Evolutionary conservation across 1,140 invertebrate genomes (phyloP).

Genomic region (Achatina immaculata): DNA sequence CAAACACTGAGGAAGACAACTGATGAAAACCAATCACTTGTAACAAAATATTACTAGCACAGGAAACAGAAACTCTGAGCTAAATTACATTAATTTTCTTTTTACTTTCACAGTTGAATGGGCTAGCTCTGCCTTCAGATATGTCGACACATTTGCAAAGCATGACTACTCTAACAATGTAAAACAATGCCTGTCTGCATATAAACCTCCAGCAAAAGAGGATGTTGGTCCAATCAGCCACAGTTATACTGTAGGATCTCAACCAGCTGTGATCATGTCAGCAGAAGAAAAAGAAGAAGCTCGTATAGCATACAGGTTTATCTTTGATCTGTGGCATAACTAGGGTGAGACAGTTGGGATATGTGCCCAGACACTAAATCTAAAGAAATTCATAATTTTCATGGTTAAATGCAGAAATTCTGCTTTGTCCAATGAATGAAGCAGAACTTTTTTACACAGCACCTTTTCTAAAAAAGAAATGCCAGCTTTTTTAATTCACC

Average conservation of each 20-base stretch:
- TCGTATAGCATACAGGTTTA: constrained; percentile 58
- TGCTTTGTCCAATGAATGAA: no score
- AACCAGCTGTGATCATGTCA: constrained; percentile 39
- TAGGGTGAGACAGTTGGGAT: not conserved
- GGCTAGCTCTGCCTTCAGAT: constrained; percentile 59
- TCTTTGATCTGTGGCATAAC: constrained; percentile 29
- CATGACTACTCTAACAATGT: constrained; percentile 56
- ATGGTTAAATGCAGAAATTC: no score
- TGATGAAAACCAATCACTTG: no score
- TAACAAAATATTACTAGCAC: no score
- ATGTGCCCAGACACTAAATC: not conserved
- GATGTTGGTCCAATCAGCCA: not conserved
- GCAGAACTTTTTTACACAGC: no score
- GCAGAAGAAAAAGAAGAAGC: constrained; percentile 52
- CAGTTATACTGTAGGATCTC: constrained; percentile 29
- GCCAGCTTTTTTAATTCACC: no score
- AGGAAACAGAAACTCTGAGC: no score
- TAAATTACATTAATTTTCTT: no score
- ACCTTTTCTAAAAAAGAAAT: no score
- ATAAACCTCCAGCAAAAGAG: constrained; percentile 47
- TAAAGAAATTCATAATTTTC: not conserved
- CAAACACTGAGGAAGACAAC: no score
- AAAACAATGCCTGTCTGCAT: constrained; percentile 49
- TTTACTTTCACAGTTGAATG: constrained; percentile 59
- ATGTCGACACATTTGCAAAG: constrained; percentile 61